These are phyloP conservation scores for Stegana nigrithorax DNA, from an alignment of 2,888 invertebrate species.

Conservation along the genomic window DNA sequence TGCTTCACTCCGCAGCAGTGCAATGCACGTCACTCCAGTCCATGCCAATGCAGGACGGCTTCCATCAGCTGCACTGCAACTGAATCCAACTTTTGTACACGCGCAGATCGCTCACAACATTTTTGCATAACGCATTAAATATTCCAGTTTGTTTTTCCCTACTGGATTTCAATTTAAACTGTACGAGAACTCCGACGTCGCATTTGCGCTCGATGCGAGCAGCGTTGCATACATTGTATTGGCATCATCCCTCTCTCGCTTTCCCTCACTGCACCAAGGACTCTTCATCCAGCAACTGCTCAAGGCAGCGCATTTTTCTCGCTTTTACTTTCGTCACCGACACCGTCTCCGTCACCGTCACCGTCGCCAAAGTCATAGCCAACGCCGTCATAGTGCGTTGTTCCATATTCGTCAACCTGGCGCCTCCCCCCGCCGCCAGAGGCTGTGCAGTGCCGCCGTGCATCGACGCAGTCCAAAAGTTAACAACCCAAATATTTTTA, in stretches of 20 bases:
- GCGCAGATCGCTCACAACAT: conserved; percentile 32
- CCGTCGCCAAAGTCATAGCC: too few species aligned
- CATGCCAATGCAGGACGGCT: conserved; percentile 27
- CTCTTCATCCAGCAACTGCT: not conserved
- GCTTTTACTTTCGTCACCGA: not conserved
- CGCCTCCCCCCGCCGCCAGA: not conserved
- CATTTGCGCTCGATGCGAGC: not conserved
- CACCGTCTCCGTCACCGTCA: too few species aligned
- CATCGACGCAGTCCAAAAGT: conserved; percentile 32
- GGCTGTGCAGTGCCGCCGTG: not conserved
- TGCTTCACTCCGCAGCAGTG: too few species aligned
- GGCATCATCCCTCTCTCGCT: too few species aligned
- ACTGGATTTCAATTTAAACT: conserved; percentile 56
- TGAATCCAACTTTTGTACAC: too few species aligned
- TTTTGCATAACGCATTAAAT: conserved; percentile 59
- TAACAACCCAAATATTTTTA: conserved; percentile 52
- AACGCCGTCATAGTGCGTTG: too few species aligned
- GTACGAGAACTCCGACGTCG: conserved; percentile 26
- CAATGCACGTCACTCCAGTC: too few species aligned
- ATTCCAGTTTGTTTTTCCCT: conserved; percentile 51
- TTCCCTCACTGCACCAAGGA: too few species aligned
- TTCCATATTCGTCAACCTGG: not conserved
- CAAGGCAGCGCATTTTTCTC: not conserved
- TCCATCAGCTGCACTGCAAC: conserved; percentile 34
- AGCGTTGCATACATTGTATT: not conserved